A percentile compares a stretch with the other conserved stretches of the same genome.
These are phyloP conservation scores for Lichenostomus cassidix DNA, from an alignment of 2,113 vertebrate species.

Conservation along the genomic window DNA sequence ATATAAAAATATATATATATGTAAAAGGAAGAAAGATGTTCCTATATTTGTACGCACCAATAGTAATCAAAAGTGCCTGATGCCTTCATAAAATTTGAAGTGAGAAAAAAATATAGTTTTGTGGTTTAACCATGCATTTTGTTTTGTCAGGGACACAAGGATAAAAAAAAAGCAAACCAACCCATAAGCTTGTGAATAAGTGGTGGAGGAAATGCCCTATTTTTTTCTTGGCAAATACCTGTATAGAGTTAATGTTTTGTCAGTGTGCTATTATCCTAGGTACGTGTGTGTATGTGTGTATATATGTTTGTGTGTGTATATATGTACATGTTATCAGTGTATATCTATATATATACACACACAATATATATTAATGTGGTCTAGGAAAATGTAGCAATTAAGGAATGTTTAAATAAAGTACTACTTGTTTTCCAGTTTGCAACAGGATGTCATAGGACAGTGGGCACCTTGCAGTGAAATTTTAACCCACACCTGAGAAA, in stretches of 20 bases:
- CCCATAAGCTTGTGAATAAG: constrained; percentile 85
- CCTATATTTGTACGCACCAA: constrained; percentile 89
- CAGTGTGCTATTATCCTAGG: constrained; percentile 74
- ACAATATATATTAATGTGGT: constrained; percentile 69
- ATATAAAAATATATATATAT: constrained; percentile 34
- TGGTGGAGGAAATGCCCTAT: constrained; percentile 81
- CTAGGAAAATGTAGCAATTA: constrained; percentile 80
- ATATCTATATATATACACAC: constrained; percentile 59
- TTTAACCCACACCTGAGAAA: constrained; percentile 69
- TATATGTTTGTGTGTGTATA: constrained; percentile 60
- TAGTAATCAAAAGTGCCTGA: constrained; percentile 95
- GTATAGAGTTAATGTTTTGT: constrained; percentile 77
- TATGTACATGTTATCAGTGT: constrained; percentile 47
- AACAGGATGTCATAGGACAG: constrained; percentile 68
- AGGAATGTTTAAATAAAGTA: constrained; percentile 77
- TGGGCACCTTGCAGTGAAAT: constrained; percentile 73
- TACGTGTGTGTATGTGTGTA: constrained; percentile 58
- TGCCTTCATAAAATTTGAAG: constrained; percentile 79
- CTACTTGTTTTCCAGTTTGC: constrained; percentile 75
- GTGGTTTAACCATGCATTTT: constrained; percentile 80
- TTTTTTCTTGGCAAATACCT: constrained; percentile 77
- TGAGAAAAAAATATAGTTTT: constrained; percentile 76
- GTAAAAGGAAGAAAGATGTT: constrained; percentile 68
- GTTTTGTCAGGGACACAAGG: constrained; percentile 81
- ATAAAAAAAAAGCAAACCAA: constrained; percentile 67